Conservation (phyloP, 2,797 vertebrate genomes). For the Diceros bicornis region DNA sequence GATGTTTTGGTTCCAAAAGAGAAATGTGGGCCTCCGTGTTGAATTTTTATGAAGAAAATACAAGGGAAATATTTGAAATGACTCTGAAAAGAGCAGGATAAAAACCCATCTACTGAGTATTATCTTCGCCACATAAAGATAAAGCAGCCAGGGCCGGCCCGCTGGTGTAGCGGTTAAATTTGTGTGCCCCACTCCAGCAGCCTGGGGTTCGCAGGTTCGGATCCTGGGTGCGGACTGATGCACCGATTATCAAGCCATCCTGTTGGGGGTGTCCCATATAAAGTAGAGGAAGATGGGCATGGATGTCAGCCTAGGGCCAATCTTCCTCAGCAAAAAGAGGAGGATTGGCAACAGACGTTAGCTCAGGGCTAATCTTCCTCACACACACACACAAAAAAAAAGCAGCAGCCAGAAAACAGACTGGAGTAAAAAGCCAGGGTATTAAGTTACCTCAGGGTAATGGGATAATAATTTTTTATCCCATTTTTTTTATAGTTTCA, state of each 20-base stretch:
- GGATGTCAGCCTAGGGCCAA: too few relatives aligned
- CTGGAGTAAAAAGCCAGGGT: background rate
- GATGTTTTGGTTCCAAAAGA: background rate
- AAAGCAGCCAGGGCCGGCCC: background rate
- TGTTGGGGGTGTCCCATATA: too few relatives aligned
- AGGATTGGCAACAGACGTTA: too few relatives aligned
- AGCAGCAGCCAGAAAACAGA: background rate
- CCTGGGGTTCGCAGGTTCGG: too few relatives aligned
- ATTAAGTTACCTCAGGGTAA: background rate
- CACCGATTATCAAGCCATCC: too few relatives aligned
- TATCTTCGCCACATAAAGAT: background rate
- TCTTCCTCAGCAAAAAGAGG: too few relatives aligned
- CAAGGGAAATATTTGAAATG: background rate
- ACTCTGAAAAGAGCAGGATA: background rate
- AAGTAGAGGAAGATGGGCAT: too few relatives aligned
- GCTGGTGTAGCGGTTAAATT: too few relatives aligned
- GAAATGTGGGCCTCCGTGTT: background rate
- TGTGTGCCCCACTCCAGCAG: too few relatives aligned
- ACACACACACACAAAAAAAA: slow-evolving; percentile 5
- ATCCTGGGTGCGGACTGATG: too few relatives aligned
- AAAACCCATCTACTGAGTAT: background rate
- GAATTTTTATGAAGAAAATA: slow-evolving; percentile 19
- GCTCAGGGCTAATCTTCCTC: too few relatives aligned
- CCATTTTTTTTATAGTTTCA: background rate
- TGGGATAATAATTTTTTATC: background rate